phyloP scores from a whole-genome alignment of 2,888 invertebrate genomes.

The Drosophila borborema region DNA sequence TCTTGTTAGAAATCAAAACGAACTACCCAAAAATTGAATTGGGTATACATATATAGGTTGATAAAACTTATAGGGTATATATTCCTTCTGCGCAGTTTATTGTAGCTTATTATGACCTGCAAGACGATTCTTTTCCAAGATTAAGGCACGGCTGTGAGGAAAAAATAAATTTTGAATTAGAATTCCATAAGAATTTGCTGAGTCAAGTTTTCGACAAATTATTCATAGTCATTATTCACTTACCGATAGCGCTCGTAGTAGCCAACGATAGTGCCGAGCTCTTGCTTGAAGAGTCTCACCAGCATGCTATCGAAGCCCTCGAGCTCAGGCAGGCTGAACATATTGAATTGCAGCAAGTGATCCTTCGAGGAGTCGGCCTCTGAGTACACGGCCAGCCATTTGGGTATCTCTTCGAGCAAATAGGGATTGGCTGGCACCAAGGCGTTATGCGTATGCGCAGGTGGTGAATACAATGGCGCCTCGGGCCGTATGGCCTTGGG shows the following conservation, averaged over 20 bases:
- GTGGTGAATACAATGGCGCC: constrained; percentile 91
- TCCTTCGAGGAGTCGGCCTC: constrained; percentile 96
- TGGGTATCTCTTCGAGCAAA: constrained; percentile 97
- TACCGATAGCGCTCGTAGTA: constrained; percentile 97
- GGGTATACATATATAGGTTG: neutral
- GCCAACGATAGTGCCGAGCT: constrained; percentile 97
- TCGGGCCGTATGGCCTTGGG: constrained; percentile 86
- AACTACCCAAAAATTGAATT: neutral
- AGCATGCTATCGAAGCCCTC: constrained; percentile 98
- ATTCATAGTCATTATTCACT: constrained; percentile 34
- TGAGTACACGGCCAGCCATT: constrained; percentile 97
- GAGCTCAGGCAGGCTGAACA: constrained; percentile 96
- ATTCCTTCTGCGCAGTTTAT: constrained; percentile 16
- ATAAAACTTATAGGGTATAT: constrained; percentile 4
- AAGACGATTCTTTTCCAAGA: constrained; percentile 84
- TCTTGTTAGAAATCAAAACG: neutral
- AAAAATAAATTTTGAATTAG: neutral
- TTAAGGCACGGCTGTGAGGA: constrained; percentile 82
- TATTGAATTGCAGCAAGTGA: constrained; percentile 97
- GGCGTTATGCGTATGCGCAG: constrained; percentile 89
- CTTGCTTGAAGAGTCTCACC: constrained; percentile 97
- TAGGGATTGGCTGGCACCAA: constrained; percentile 97
- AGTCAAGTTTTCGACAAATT: neutral
- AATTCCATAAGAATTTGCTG: neutral
- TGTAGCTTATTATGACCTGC: constrained; percentile 80